A percentile compares a stretch with the other conserved stretches of the same genome.
Evolutionary conservation across 2,797 vertebrate genomes (phyloP).

Genomic region (Molothrus aeneus): DNA sequence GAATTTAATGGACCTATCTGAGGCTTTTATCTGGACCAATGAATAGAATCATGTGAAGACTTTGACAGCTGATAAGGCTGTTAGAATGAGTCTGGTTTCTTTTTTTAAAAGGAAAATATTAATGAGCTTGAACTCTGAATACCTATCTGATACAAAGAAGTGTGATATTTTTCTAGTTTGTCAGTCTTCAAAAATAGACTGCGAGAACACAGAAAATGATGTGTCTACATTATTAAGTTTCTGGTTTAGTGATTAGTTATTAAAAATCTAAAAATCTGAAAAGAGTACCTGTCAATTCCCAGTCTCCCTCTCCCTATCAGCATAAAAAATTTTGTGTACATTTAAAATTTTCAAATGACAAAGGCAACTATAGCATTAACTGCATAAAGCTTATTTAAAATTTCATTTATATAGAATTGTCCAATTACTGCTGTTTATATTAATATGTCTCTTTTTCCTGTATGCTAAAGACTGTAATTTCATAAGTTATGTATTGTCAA

Average conservation of each 20-base stretch:
- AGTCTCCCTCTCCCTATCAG: accelerated
- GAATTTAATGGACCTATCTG: neutral
- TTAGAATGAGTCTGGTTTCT: neutral
- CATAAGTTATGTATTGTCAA: neutral
- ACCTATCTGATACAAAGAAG: neutral
- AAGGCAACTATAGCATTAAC: neutral
- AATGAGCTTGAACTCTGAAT: neutral
- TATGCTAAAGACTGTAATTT: neutral
- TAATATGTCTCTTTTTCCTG: neutral
- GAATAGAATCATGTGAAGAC: neutral
- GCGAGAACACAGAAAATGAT: neutral
- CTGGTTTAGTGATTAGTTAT: neutral
- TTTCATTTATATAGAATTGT: neutral
- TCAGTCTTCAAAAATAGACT: neutral
- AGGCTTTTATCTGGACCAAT: neutral
- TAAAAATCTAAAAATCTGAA: neutral
- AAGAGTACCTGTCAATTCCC: neutral
- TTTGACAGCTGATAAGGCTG: neutral
- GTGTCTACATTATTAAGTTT: neutral
- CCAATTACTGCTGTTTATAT: neutral
- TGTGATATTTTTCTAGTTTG: neutral
- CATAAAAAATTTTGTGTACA: neutral
- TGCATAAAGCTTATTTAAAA: neutral
- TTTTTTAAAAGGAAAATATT: neutral
- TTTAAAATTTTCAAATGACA: neutral